A percentile compares a stretch with the other conserved stretches of the same genome.
phyloP scores from a whole-genome alignment of 2,797 vertebrate genomes.

The Garrulus glandarius region DNA sequence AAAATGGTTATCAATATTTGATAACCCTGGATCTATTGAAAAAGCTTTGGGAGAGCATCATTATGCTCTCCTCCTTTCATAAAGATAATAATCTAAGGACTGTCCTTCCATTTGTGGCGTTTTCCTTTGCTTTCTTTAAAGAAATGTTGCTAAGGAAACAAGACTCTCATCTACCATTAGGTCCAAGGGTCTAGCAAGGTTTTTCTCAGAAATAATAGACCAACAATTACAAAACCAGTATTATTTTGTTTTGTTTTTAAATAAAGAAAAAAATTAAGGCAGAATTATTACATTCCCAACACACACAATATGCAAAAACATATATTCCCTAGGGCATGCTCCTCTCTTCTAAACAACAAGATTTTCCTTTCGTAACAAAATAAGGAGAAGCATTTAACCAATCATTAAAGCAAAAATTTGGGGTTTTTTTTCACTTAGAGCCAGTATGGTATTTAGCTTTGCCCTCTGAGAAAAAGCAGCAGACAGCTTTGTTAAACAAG shows the following conservation, averaged over 20 bases:
- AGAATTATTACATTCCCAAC: background rate
- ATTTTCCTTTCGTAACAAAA: background rate
- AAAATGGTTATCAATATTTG: background rate
- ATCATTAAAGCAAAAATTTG: background rate
- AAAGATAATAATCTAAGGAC: background rate
- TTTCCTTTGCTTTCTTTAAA: conserved; percentile 11
- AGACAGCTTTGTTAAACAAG: conserved; percentile 14
- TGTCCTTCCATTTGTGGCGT: background rate
- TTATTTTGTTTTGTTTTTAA: background rate
- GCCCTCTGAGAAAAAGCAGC: conserved; percentile 28
- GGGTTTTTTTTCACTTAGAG: background rate
- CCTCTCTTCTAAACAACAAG: background rate
- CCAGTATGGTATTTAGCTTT: background rate
- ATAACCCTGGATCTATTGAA: background rate
- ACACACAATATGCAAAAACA: background rate
- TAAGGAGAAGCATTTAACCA: background rate
- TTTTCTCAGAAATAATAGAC: background rate
- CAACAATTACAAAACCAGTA: background rate
- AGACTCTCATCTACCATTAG: background rate
- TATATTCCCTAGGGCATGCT: background rate
- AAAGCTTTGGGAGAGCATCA: background rate
- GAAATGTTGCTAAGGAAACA: conserved; percentile 55
- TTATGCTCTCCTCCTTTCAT: background rate
- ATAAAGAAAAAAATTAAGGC: background rate
- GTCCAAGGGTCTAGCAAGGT: background rate